phyloP scores from a whole-genome alignment of 2,888 invertebrate genomes.

The Drosophila percnosoma region DNA sequence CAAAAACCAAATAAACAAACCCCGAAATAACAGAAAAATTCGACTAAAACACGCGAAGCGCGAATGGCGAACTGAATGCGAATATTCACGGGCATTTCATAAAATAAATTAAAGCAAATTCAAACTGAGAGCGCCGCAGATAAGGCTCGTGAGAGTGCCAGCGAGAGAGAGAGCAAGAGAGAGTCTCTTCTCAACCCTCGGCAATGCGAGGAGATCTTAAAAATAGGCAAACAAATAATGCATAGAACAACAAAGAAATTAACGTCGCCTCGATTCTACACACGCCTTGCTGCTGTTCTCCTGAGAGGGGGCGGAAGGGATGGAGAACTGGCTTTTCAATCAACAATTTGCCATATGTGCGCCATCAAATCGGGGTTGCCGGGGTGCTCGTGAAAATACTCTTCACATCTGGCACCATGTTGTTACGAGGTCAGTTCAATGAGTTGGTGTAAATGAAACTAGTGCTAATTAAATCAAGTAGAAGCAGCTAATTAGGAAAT shows the following conservation, averaged over 20 bases:
- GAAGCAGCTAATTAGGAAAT: not conserved
- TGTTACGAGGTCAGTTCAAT: conserved; percentile 24
- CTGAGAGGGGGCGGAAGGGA: not conserved
- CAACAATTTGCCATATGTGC: conserved; percentile 66
- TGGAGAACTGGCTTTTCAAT: conserved; percentile 47
- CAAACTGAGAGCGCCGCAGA: conserved; percentile 37
- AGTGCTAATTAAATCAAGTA: not conserved
- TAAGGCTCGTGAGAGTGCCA: conserved; percentile 20
- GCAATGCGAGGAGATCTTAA: conserved; percentile 47
- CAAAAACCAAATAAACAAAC: conserved; percentile 36
- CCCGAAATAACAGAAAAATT: conserved; percentile 29
- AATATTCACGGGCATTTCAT: conserved; percentile 68
- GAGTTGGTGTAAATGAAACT: no score
- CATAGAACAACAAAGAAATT: conserved; percentile 36
- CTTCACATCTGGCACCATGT: conserved; percentile 30
- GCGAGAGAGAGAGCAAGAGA: conserved; percentile 6
- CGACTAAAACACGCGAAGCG: conserved; percentile 69
- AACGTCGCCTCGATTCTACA: conserved; percentile 29
- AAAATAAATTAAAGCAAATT: conserved; percentile 43
- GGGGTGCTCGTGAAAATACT: conserved; percentile 17
- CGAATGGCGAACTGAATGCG: conserved; percentile 65
- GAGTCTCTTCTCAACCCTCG: conserved; percentile 27
- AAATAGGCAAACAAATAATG: conserved; percentile 61
- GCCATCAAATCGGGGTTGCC: conserved; percentile 33
- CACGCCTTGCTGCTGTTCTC: conserved; percentile 21